Conservation (phyloP, 2,113 vertebrate species). For the Struthidea cinerea region DNA sequence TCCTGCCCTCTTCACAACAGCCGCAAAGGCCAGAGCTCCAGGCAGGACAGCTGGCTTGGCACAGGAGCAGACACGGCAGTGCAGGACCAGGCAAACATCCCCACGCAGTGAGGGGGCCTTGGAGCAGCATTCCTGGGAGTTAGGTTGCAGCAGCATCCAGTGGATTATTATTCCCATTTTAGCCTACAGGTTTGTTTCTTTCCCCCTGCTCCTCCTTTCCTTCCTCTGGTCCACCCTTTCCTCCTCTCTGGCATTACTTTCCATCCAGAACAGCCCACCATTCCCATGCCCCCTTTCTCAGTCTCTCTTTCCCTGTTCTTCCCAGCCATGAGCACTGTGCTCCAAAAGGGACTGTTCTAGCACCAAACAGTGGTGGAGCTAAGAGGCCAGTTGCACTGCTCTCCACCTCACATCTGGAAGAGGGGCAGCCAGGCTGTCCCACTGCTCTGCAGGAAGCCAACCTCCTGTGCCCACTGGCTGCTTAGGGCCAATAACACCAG, state of each 20-base stretch:
- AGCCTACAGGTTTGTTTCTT: conserved; percentile 26
- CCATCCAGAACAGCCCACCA: not conserved
- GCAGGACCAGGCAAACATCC: conserved; percentile 29
- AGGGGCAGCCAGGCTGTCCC: not conserved
- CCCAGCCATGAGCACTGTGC: not conserved
- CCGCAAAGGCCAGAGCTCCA: not conserved
- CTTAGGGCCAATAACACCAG: not conserved
- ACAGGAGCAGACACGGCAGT: not conserved
- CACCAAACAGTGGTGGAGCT: not conserved
- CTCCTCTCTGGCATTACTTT: not conserved
- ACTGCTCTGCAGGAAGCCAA: not conserved
- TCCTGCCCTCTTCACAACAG: conserved; percentile 11
- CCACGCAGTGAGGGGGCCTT: not conserved
- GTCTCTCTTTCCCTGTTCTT: not conserved
- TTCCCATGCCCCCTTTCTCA: not conserved
- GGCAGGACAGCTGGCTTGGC: conserved; percentile 46
- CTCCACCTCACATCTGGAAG: not conserved
- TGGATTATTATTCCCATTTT: not conserved
- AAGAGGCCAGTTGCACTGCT: not conserved
- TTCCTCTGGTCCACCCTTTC: conserved; percentile 4
- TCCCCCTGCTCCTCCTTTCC: not conserved
- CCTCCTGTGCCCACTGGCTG: not conserved
- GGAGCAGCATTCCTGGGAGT: conserved; percentile 28
- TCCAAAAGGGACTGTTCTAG: not conserved
- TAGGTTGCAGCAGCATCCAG: conserved; percentile 21